Evolutionary conservation across 2,888 invertebrate genomes (phyloP).

Genomic region (Tetropium fuscum): DNA sequence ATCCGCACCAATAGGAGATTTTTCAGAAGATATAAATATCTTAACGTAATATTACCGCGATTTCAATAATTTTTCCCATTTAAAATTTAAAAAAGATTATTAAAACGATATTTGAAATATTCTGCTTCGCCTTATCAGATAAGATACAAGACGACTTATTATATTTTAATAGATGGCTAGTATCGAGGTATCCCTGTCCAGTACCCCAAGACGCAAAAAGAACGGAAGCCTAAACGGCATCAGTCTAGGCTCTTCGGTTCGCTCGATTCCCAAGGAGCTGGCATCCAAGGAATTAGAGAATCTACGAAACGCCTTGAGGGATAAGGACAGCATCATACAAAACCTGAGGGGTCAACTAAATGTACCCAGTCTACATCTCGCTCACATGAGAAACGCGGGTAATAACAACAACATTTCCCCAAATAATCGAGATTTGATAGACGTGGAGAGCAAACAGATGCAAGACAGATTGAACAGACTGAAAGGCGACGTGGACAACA

Average conservation of each 20-base stretch:
- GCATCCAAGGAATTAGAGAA: slow-evolving; percentile 75
- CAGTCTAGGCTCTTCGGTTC: slow-evolving; percentile 57
- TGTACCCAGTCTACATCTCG: slow-evolving; percentile 65
- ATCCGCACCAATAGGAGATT: too few species aligned
- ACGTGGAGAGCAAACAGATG: slow-evolving; percentile 70
- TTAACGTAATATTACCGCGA: too few species aligned
- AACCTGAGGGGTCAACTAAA: slow-evolving; percentile 78
- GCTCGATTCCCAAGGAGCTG: slow-evolving; percentile 62
- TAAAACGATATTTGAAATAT: too few species aligned
- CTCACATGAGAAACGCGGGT: slow-evolving; percentile 28
- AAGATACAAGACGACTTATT: too few species aligned
- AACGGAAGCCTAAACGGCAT: slow-evolving; percentile 58
- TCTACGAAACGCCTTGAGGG: slow-evolving; percentile 77
- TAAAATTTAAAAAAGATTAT: too few species aligned
- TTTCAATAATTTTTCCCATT: too few species aligned
- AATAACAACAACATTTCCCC: slow-evolving; percentile 52
- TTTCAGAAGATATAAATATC: too few species aligned
- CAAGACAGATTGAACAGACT: slow-evolving; percentile 73
- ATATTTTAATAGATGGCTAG: slow-evolving; percentile 78
- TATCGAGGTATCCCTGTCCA: slow-evolving; percentile 83
- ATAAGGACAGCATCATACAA: slow-evolving; percentile 87
- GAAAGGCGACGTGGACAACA: slow-evolving; percentile 79
- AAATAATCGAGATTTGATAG: slow-evolving; percentile 63
- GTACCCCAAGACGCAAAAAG: slow-evolving; percentile 73
- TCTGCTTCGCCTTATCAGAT: too few species aligned